These are phyloP conservation scores for Lamproptera curius DNA, from an alignment of 2,888 invertebrate genomes.

Conservation along the genomic window DNA sequence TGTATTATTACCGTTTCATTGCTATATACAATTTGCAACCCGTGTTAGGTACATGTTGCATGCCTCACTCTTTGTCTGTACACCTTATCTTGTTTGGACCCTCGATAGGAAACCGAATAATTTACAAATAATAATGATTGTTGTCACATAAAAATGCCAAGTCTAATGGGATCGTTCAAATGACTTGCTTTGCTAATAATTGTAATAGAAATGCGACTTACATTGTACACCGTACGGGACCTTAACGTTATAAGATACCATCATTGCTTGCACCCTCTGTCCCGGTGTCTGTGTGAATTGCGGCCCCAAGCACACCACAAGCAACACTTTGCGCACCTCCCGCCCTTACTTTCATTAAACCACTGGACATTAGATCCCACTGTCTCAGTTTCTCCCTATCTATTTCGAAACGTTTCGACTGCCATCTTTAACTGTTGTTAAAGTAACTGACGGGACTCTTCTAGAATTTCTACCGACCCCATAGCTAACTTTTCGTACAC, in stretches of 20 bases:
- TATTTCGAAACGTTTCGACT: conserved; percentile 78
- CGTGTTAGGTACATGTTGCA: conserved; percentile 49
- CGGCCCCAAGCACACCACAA: conserved; percentile 52
- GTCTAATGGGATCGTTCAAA: conserved; percentile 49
- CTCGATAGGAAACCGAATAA: conserved; percentile 32
- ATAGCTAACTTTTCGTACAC: conserved; percentile 77
- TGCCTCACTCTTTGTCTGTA: conserved; percentile 47
- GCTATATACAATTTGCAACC: conserved; percentile 42
- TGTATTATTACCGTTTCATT: conserved; percentile 31
- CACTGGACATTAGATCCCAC: conserved; percentile 94
- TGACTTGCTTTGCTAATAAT: conserved; percentile 65
- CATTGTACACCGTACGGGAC: conserved; percentile 67
- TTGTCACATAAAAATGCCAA: conserved; percentile 46
- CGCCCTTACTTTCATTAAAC: conserved; percentile 77
- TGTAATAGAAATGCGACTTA: conserved; percentile 64
- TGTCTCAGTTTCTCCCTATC: conserved; percentile 92
- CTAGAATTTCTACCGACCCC: conserved; percentile 44
- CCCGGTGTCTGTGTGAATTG: conserved; percentile 60
- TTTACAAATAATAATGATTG: conserved; percentile 21
- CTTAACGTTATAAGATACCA: conserved; percentile 73
- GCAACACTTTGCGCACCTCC: conserved; percentile 62
- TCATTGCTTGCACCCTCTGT: conserved; percentile 70
- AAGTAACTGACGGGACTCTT: conserved; percentile 20
- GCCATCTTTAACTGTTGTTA: conserved; percentile 27
- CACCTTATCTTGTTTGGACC: conserved; percentile 64